Evolutionary conservation across 2,888 invertebrate species (phyloP).

Genomic region (Hypercompe scribonia): DNA sequence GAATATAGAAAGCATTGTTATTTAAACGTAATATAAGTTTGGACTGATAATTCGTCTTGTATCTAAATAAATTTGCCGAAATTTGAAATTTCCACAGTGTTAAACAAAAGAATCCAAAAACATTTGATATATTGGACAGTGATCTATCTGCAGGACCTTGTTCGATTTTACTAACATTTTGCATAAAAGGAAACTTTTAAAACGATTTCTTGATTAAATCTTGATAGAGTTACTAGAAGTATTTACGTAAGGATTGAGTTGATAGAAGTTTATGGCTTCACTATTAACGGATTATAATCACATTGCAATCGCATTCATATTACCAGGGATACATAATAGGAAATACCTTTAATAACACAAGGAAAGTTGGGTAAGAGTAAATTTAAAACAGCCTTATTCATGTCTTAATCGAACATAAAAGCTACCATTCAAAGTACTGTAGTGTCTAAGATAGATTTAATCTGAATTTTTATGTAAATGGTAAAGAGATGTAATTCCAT

Average conservation of each 20-base stretch:
- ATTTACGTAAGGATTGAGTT: neutral
- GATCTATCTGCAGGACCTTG: too few species aligned
- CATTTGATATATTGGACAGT: too few species aligned
- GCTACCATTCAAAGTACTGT: neutral
- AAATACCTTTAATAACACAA: neutral
- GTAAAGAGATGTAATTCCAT: neutral
- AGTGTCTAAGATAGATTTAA: constrained; percentile 2
- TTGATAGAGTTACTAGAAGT: neutral
- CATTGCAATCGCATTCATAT: neutral
- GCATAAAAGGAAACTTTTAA: too few species aligned
- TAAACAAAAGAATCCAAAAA: too few species aligned
- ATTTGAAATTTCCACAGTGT: too few species aligned
- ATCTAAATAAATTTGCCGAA: too few species aligned
- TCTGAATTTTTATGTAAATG: neutral
- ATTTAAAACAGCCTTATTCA: neutral
- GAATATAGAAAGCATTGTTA: too few species aligned
- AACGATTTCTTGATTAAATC: neutral
- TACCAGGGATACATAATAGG: neutral
- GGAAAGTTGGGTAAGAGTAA: neutral
- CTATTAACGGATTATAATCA: neutral
- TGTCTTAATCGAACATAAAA: constrained; percentile 3
- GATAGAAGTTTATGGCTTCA: neutral
- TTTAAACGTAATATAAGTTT: too few species aligned
- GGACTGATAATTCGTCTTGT: too few species aligned
- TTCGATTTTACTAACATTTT: neutral